Conservation (phyloP, 92 coral and sea anemone species). For the Umimayanthus chanpuru region DNA sequence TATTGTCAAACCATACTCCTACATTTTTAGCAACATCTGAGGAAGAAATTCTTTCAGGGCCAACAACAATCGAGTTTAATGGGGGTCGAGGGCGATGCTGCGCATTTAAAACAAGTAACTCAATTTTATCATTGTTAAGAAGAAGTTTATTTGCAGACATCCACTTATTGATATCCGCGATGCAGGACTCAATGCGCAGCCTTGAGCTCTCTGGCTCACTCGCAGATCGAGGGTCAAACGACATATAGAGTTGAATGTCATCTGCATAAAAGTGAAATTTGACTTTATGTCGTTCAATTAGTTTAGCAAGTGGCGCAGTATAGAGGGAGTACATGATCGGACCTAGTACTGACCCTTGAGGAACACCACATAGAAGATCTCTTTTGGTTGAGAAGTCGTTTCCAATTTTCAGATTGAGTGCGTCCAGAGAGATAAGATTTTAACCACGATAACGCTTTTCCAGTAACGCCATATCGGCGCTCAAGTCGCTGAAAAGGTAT, state of each 20-base stretch:
- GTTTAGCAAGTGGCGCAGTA: slow-evolving; percentile 4
- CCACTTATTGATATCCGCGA: background rate
- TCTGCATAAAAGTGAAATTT: background rate
- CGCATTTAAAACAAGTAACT: background rate
- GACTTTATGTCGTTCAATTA: background rate
- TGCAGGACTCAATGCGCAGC: background rate
- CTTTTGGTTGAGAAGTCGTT: background rate
- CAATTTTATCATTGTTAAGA: background rate
- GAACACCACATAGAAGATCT: background rate
- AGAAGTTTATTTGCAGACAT: background rate
- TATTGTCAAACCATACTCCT: slow-evolving; percentile 1
- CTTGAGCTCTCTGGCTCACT: background rate
- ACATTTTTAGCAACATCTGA: background rate
- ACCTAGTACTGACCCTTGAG: background rate
- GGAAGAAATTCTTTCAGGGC: background rate
- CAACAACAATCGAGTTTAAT: background rate
- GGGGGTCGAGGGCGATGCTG: background rate
- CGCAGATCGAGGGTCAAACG: background rate
- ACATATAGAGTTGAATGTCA: background rate
- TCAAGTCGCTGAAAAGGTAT: background rate
- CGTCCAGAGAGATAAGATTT: background rate
- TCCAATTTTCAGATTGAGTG: slow-evolving; percentile 4
- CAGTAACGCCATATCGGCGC: background rate
- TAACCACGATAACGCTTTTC: slow-evolving; percentile 4
- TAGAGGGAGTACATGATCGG: background rate